Evolutionary conservation across 2,888 invertebrate genomes (phyloP), one percentile per base, ranked within the genome.

Genomic region (Globia sparganii): DNA sequence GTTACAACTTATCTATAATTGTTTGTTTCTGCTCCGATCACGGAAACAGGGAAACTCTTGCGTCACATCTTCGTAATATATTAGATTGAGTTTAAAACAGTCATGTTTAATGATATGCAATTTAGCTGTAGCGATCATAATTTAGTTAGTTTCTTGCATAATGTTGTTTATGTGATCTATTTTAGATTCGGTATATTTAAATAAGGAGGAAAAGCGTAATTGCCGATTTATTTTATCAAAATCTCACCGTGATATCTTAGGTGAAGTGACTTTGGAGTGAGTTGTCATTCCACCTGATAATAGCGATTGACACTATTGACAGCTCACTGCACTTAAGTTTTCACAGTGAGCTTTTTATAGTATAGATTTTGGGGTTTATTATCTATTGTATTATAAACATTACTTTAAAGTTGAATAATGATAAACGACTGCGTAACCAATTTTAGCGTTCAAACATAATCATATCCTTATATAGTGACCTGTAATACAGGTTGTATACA

Each of bases 81-180:
- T 56, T 71, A 61, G 1, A 58, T 66, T 62, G 34, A 34, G n/a
- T 80, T 73, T 49, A 28, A 49, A 31, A 67, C 75, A 15, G 37
- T 65, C 65, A 53, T 43, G 40, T 58, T n/a, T 68, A 64, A 79
- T 81, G 25, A 64, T 81, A 81, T 75, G 21, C 28, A 62, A 75
- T 81, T 68, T 49, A 43, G 49, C 15, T 68, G n/a, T 37, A 61
- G 37, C 18, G 5, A 15, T 34, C 53, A 13, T 61, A 21, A 34
- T 59, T 80, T 69, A 31, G 40, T 49, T 59, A 28, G 8, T 34
- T 78, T 34, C 28, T 65, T 59, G 28, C 28, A 21, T 80, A 65
- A 72, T 56, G 8, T 64, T 71, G 15, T 40, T 34, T 46, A 6
- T 64, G 9, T 72, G 40, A 58, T 76, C 56, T 46, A 37, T 4